Conservation (phyloP, 64 coral and sea anemone species). For the Actinia equina region DNA sequence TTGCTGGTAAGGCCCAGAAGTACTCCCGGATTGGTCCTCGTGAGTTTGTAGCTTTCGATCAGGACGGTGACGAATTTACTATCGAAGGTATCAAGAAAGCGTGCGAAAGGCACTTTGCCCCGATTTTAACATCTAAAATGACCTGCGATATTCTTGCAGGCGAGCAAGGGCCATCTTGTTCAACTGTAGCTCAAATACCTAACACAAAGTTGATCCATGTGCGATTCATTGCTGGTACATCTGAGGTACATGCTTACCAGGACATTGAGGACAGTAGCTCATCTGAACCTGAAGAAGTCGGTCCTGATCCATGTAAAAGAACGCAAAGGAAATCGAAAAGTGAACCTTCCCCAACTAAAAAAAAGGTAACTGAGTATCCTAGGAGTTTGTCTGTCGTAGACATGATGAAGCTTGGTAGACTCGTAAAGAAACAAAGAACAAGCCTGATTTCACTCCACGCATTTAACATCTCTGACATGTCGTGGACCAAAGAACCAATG, state of each 20-base stretch:
- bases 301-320: too few relatives aligned
- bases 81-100: too few relatives aligned
- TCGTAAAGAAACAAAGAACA: conserved; percentile 9
- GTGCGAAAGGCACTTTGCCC: too few relatives aligned
- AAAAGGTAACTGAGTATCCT: background rate
- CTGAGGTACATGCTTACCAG: conserved; percentile 28
- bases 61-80: too few relatives aligned
- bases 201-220: conserved; percentile 46
- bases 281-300: background rate
- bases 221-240: conserved; percentile 14
- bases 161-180: conserved; percentile 67
- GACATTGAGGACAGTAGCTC: background rate
- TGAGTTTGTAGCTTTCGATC: too few relatives aligned
- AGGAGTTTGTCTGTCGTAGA: conserved; percentile 52
- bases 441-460: background rate
- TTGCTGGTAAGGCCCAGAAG: too few relatives aligned
- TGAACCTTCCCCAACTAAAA: background rate
- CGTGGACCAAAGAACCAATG: background rate
- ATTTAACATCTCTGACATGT: conserved; percentile 30
- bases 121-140: too few relatives aligned
- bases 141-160: too few relatives aligned
- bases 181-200: conserved; percentile 2
- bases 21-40: too few relatives aligned
- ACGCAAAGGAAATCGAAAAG: background rate
- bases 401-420: conserved; percentile 53